Conservation (phyloP, 2,113 vertebrate genomes). For the Anser brachyrhynchus region DNA sequence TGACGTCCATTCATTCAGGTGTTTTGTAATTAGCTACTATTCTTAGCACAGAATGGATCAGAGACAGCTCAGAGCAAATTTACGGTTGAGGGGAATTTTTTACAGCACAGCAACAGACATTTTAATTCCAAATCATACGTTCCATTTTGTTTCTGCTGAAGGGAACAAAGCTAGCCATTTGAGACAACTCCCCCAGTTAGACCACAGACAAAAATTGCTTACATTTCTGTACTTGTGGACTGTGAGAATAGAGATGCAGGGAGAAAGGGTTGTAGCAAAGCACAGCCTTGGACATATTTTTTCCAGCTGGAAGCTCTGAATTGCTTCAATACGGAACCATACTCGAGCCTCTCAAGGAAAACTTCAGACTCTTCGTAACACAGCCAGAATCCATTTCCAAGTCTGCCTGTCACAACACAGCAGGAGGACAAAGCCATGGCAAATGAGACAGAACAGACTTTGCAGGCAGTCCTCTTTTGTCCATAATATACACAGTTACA, state of each 20-base stretch:
- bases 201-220: neutral
- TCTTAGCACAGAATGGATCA: neutral
- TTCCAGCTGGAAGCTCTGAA: slow-evolving; percentile 4
- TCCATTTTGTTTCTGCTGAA: neutral
- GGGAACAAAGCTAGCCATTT: neutral
- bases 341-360: neutral
- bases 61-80: neutral
- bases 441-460: neutral
- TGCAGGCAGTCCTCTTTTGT: neutral
- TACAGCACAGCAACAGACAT: neutral
- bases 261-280: neutral
- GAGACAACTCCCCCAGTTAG: neutral
- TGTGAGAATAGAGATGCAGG: neutral
- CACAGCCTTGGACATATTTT: neutral
- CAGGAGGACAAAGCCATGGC: neutral
- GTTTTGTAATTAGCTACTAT: neutral
- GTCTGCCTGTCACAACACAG: neutral
- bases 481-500: neutral
- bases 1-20: neutral
- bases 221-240: neutral
- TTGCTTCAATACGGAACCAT: neutral
- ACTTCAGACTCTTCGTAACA: neutral
- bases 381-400: neutral
- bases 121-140: neutral
- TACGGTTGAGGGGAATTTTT: neutral